Percentiles rank a stretch among this genome's conserved stretches.
phyloP scores from a whole-genome alignment of 2,888 invertebrate species.

The Salticus scenicus region DNA sequence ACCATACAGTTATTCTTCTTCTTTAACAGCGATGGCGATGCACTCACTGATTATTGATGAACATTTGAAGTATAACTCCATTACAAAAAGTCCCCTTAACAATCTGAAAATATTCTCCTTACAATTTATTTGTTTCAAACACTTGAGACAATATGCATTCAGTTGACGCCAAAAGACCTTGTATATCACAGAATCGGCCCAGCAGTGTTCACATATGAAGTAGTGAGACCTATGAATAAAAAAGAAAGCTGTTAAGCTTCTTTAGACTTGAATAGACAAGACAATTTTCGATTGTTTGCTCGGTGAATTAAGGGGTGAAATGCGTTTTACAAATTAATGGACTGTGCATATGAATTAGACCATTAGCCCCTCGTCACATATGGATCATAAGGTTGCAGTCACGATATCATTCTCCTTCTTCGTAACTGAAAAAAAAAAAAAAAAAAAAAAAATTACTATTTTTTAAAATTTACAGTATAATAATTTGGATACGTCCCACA shows the following conservation, averaged over 20 bases:
- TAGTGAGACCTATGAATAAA: not conserved
- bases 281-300: conserved; percentile 19
- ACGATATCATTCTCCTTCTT: conserved; percentile 61
- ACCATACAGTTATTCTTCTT: no score
- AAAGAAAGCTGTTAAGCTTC: conserved; percentile 21
- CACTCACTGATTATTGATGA: no score
- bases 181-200: conserved; percentile 20
- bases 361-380: not conserved
- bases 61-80: no score
- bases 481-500: no score
- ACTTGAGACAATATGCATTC: conserved; percentile 5
- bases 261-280: conserved; percentile 22
- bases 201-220: conserved; percentile 5
- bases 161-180: not conserved
- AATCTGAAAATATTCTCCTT: no score
- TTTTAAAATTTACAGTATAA: no score
- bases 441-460: not conserved
- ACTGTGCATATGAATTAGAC: conserved; percentile 17
- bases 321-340: conserved; percentile 35
- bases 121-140: no score
- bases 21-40: no score
- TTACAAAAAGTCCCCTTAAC: no score
- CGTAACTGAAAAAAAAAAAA: conserved; percentile 37
- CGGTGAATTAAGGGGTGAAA: conserved; percentile 28
- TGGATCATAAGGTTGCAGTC: conserved; percentile 59